Conservation (phyloP, 2,888 invertebrate species). For the Stegophylla sp. region DNA sequence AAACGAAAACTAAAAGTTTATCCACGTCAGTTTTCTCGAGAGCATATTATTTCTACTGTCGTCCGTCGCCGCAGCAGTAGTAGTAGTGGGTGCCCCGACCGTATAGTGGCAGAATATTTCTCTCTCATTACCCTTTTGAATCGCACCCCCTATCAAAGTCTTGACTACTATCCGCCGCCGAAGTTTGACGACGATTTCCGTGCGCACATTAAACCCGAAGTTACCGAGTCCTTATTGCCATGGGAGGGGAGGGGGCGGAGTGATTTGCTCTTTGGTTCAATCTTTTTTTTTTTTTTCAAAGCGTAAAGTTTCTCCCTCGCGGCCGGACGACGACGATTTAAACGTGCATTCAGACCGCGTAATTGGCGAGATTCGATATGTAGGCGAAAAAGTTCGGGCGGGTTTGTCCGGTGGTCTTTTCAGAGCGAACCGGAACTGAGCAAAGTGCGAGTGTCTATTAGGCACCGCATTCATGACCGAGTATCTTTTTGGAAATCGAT, state of each 20-base stretch:
- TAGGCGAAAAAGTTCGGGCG: not conserved
- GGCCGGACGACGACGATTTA: not conserved
- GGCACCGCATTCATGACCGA: not conserved
- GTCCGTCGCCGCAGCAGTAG: not conserved
- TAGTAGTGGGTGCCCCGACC: too few species aligned
- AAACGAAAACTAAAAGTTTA: constrained; percentile 41
- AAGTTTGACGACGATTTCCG: constrained; percentile 1
- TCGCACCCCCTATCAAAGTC: not conserved
- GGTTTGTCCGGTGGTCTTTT: not conserved
- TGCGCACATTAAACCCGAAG: not conserved
- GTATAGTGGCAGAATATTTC: constrained; percentile 6
- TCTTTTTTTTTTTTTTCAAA: not conserved
- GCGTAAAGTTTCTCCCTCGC: not conserved
- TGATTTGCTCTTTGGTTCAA: too few species aligned
- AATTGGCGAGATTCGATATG: not conserved
- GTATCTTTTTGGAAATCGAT: constrained; percentile 11
- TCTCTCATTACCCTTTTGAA: constrained; percentile 45
- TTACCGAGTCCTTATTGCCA: not conserved
- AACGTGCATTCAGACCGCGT: not conserved
- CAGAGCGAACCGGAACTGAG: not conserved
- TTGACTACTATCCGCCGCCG: too few species aligned
- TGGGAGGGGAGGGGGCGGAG: too few species aligned
- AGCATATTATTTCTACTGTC: constrained; percentile 8
- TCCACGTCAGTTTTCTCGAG: constrained; percentile 36
- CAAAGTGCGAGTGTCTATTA: not conserved